Evolutionary conservation across 2,113 vertebrate species (phyloP), one percentile per base, ranked within the genome.

Genomic region (Daubentonia madagascariensis): DNA sequence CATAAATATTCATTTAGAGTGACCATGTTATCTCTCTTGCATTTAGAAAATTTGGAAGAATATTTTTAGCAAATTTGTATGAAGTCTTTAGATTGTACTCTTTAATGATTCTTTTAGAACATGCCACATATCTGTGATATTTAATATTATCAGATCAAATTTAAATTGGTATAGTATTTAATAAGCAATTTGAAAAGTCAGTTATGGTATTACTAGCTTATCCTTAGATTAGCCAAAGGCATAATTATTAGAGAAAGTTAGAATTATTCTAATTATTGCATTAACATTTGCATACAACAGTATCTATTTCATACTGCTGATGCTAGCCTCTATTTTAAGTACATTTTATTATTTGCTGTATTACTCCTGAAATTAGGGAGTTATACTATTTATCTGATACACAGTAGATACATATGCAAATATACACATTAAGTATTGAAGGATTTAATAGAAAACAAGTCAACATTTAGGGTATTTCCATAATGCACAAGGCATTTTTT

Each of bases 181-280:
- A 95, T 59, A 52, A 94, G 63, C 68, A 4, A 50, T 25, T 81
- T 78, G 52, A 90, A 94, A 90, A 86, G 80, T 84, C 45, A 87
- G 54, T 79, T 86, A 12, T 78, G 35, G 8, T 72, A 65, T 89
- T 80, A 43, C 5, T 54, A 76, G 11, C 14, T 92, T 14, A 91
- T 79, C 79, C 48, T 91, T 91, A 59, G 6, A 84, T 52, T 78
- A 92, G 28, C 5, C 30, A 63, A 67, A 91, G 50, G 12, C 37
- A 76, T 57, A 85, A 89, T 93, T 79, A 96, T 89, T 81, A 89
- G 0, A 73, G 18, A 89, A 89, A 73, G 48, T 61, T 83, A 48
- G 22, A 95, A 80, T 68, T 91, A 61, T 87, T 80, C 87, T 63
- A 72, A 88, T 79, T 79, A 95, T 93, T 89, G 37, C 12, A 92